Conservation (phyloP, 2,113 vertebrate species). For the Macquaria australasica region DNA sequence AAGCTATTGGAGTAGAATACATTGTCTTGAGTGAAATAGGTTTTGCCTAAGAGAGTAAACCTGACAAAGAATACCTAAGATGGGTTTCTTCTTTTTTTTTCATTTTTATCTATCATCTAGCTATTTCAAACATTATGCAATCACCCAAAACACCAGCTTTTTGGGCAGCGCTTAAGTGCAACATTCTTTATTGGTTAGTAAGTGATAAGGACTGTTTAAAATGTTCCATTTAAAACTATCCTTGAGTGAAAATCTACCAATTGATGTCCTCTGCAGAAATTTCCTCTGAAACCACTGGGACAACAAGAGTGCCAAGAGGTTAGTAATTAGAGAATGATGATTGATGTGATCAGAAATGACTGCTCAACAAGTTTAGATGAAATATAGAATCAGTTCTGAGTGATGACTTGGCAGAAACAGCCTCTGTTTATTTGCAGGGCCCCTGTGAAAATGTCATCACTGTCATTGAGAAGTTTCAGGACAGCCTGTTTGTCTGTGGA, state of each 20-base stretch:
- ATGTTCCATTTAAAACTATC: background rate
- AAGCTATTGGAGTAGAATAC: background rate
- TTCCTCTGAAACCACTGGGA: slow-evolving; percentile 40
- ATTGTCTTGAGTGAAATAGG: slow-evolving; percentile 19
- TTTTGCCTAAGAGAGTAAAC: background rate
- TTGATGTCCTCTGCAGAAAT: slow-evolving; percentile 62
- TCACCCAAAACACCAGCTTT: background rate
- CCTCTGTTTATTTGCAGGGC: slow-evolving; percentile 63
- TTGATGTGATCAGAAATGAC: background rate
- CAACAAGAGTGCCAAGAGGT: slow-evolving; percentile 70
- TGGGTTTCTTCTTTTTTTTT: background rate
- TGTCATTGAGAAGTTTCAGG: slow-evolving; percentile 79
- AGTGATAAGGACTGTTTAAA: background rate
- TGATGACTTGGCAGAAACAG: background rate
- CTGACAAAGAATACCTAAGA: background rate
- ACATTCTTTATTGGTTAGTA: background rate
- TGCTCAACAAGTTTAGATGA: background rate
- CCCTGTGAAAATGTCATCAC: slow-evolving; percentile 78
- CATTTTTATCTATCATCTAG: background rate
- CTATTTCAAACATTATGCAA: background rate
- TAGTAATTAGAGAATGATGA: slow-evolving; percentile 19
- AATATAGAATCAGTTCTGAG: background rate
- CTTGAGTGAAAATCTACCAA: background rate
- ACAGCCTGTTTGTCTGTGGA: slow-evolving; percentile 80
- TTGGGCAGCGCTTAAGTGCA: background rate